A percentile compares a stretch with the other conserved stretches of the same genome.
phyloP scores from a whole-genome alignment of 2,113 vertebrate species.

The Passer domesticus region DNA sequence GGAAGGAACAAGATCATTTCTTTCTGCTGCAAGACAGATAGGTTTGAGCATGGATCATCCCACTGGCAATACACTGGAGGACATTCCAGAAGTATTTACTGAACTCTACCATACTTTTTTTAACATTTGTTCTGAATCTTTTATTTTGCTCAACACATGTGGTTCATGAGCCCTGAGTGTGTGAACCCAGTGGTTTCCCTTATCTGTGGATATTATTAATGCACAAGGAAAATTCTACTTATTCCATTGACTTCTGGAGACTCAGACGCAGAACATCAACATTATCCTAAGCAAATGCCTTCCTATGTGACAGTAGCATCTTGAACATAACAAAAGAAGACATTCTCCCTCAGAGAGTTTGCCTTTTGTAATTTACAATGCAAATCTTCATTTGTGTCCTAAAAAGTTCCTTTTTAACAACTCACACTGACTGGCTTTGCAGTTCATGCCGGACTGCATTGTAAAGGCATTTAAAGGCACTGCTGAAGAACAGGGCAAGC shows the following conservation, averaged over 20 bases:
- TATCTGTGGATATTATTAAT: background rate
- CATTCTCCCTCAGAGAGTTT: background rate
- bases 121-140: background rate
- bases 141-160: background rate
- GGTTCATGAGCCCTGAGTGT: background rate
- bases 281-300: background rate
- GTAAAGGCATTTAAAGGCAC: background rate
- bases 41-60: background rate
- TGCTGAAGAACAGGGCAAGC: background rate
- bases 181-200: background rate
- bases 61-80: background rate
- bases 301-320: background rate
- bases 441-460: background rate
- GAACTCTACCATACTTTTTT: background rate
- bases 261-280: background rate
- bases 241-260: background rate
- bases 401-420: background rate
- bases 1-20: background rate
- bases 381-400: background rate
- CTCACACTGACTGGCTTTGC: background rate
- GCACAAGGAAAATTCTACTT: background rate
- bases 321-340: background rate
- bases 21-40: background rate
- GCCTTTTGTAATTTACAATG: background rate
- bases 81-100: background rate